These are phyloP conservation scores for Hippocampus guttulatus DNA, from an alignment of 2,113 vertebrate genomes.

Conservation along the genomic window DNA sequence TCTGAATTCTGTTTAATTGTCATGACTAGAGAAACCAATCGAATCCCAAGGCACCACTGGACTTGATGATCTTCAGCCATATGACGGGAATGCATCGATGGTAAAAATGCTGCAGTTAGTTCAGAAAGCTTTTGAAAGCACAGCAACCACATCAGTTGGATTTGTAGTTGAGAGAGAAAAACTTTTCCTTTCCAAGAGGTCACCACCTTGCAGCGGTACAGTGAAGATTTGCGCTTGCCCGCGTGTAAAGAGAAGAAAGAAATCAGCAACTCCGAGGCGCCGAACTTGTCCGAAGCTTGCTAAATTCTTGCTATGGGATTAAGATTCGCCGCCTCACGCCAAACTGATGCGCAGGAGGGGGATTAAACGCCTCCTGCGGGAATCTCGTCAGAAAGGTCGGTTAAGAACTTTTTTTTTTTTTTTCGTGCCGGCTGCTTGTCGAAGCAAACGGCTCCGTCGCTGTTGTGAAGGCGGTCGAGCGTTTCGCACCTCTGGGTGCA, in stretches of 20 bases:
- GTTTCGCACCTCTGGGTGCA: not conserved
- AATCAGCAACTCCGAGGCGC: conserved; percentile 1
- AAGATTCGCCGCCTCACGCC: conserved; percentile 29
- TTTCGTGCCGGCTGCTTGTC: not conserved
- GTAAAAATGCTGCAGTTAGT: not conserved
- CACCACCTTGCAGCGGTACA: not conserved
- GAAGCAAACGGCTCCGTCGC: conserved; percentile 3
- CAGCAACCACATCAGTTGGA: not conserved
- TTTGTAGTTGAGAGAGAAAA: not conserved
- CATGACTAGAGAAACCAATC: too few species aligned
- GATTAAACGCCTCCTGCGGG: conserved; percentile 24
- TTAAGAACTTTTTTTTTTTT: not conserved
- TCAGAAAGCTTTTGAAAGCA: not conserved
- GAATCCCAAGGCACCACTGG: too few species aligned
- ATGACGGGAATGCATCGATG: too few species aligned
- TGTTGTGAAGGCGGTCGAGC: not conserved
- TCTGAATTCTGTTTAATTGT: too few species aligned
- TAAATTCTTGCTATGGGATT: conserved; percentile 34
- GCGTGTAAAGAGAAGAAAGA: conserved; percentile 1
- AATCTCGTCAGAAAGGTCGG: conserved; percentile 5
- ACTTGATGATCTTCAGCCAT: too few species aligned
- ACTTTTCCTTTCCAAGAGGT: conserved; percentile 4
- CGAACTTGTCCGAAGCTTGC: conserved; percentile 8
- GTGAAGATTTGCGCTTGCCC: conserved; percentile 1
- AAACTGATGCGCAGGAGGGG: conserved; percentile 22